phyloP scores from a whole-genome alignment of 2,797 vertebrate genomes.

The Molossus molossus region DNA sequence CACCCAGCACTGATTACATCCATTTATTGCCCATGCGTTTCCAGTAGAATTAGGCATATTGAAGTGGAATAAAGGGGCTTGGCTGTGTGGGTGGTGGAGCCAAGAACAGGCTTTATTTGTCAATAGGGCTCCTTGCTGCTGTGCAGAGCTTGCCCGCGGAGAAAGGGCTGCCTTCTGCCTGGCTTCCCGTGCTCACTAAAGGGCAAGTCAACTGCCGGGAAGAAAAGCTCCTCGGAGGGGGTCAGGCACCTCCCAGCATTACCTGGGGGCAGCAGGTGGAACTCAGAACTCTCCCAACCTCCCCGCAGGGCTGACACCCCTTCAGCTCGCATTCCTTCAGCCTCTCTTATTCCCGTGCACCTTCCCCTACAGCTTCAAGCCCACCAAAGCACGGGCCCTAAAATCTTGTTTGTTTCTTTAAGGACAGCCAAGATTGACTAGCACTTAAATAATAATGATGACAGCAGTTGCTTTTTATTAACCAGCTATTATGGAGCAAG shows the following conservation, averaged over 20 bases:
- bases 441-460: slow-evolving; percentile 49
- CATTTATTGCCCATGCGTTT: slow-evolving; percentile 62
- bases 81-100: slow-evolving; percentile 75
- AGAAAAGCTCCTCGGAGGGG: background rate
- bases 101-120: slow-evolving; percentile 81
- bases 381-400: background rate
- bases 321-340: background rate
- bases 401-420: slow-evolving; percentile 68
- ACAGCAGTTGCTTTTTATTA: slow-evolving; percentile 48
- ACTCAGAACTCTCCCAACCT: background rate
- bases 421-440: background rate
- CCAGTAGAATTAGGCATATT: slow-evolving; percentile 74
- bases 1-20: slow-evolving; percentile 66
- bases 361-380: background rate
- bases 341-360: background rate
- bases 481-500: slow-evolving; percentile 56
- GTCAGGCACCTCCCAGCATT: background rate
- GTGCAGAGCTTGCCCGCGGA: background rate
- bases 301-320: background rate
- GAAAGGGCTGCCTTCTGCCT: background rate
- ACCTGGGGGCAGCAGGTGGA: accelerated
- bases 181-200: slow-evolving; percentile 15
- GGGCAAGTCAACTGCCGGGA: background rate
- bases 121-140: slow-evolving; percentile 54
- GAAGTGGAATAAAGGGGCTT: slow-evolving; percentile 79